Base-by-base conservation (phyloP, 2,888 invertebrate species). In the Ornithoptera priamus region DNA sequence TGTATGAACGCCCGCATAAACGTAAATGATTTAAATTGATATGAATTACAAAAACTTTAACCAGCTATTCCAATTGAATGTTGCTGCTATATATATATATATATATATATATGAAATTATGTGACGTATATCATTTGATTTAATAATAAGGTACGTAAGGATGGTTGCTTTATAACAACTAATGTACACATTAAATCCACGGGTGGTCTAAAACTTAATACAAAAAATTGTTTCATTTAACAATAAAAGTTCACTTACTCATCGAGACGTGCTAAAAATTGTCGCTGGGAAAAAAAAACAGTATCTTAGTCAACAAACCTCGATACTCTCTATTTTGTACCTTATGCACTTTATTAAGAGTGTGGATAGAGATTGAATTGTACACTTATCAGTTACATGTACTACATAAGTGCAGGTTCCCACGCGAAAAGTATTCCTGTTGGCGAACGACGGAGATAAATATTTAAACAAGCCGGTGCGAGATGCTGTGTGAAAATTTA, bases 381-480 rank as follows among this genome's bases (percentile, higher is more conserved):
- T 59, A 68, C 58, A 39, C 39, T 70, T 70, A 71, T 67, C 69
- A 57, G 69, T 62, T 57, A 69, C 70, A 71, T 57, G 71, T 72
- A 74, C 71, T 74, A 73, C 74, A 69, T 73, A 77, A 78, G 75
- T 72, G 70, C 75, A 76, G 76, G 82, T 90, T 92, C 91, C 90
- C 91, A 92, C 91, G 90, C 87, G 84, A 87, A 88, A 87, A 82
- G 78, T 82, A 69, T 69, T 81, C 78, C 79, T 81, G 77, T 73
- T 83, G 81, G 85, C 86, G 86, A 86, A 84, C 87, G 90, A 86
- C 89, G 85, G 81, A 72, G 86, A 88, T 88, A 89, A 92, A 91
- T 90, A 90, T 92, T 90, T 88, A 83, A 57, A 57, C 57, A 20
- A 57, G 57, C 57, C 4, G n/a, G 57, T 57, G 57, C 18, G 57